Conservation (phyloP, 64 coral and sea anemone genomes). For the Catalaphyllia jardinei region DNA sequence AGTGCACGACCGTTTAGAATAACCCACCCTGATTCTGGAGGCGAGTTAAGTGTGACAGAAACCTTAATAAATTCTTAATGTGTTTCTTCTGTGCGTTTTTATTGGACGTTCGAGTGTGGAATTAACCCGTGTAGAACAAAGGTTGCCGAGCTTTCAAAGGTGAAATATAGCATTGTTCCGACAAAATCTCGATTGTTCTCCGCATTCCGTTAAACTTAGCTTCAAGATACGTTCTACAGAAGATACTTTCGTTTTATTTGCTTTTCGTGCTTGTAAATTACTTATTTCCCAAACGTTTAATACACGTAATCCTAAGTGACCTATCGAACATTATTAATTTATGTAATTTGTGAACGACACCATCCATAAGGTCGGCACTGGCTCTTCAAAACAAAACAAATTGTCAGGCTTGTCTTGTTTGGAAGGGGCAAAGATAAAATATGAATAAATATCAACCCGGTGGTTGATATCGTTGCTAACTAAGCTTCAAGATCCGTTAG, state of each 20-base stretch:
- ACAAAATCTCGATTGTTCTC: slow-evolving; percentile 6
- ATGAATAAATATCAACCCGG: neutral
- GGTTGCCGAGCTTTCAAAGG: neutral
- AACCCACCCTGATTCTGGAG: neutral
- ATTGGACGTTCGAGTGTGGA: slow-evolving; percentile 11
- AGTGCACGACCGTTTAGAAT: slow-evolving; percentile 14
- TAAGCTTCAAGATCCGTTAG: too few species aligned
- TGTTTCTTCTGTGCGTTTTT: neutral
- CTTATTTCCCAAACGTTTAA: neutral
- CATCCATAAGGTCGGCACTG: neutral
- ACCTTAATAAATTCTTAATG: slow-evolving; percentile 26
- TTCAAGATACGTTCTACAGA: neutral
- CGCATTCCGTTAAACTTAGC: slow-evolving; percentile 10
- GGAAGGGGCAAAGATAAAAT: neutral
- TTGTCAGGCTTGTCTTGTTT: neutral
- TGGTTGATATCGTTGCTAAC: too few species aligned
- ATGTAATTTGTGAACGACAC: neutral
- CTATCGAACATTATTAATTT: slow-evolving; percentile 8
- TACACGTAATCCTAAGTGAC: neutral
- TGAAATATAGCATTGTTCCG: slow-evolving; percentile 13
- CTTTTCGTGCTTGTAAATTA: neutral
- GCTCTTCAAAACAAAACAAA: neutral
- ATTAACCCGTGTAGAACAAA: slow-evolving; percentile 24
- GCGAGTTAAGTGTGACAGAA: slow-evolving; percentile 18
- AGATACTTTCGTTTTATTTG: neutral